Conservation (phyloP, 2,888 invertebrate species). For the Calliphora vomitoria region DNA sequence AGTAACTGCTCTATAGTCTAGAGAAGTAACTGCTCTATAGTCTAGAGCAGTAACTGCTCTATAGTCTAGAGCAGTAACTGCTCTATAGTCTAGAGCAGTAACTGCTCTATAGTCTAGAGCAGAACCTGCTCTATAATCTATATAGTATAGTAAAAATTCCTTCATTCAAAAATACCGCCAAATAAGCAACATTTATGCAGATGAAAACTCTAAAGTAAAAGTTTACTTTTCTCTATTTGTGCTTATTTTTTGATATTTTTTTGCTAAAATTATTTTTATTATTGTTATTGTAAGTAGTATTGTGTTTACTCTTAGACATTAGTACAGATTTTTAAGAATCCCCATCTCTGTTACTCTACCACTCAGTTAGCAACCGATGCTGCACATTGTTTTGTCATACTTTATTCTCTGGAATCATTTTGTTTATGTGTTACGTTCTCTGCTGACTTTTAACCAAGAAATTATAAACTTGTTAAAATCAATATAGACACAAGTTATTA, state of each 20-base stretch:
- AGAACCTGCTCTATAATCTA: no score
- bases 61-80: no score
- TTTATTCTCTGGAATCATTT: neutral
- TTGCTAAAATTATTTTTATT: slow-evolving; percentile 22
- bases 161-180: neutral
- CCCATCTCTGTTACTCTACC: neutral
- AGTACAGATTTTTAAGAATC: slow-evolving; percentile 37
- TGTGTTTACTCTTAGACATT: slow-evolving; percentile 52
- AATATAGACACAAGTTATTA: slow-evolving; percentile 65
- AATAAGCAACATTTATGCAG: slow-evolving; percentile 11
- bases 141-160: no score
- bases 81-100: no score
- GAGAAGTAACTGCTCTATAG: no score
- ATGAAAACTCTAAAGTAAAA: slow-evolving; percentile 9
- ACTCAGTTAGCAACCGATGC: neutral
- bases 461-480: slow-evolving; percentile 70
- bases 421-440: slow-evolving; percentile 10
- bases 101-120: no score
- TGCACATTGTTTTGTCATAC: neutral
- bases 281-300: slow-evolving; percentile 14
- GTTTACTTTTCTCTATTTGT: neutral
- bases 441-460: slow-evolving; percentile 64
- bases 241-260: slow-evolving; percentile 9
- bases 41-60: no score
- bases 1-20: no score